Evolutionary conservation across 2,797 vertebrate genomes (phyloP).

Genomic region (Pelobates cultripes): DNA sequence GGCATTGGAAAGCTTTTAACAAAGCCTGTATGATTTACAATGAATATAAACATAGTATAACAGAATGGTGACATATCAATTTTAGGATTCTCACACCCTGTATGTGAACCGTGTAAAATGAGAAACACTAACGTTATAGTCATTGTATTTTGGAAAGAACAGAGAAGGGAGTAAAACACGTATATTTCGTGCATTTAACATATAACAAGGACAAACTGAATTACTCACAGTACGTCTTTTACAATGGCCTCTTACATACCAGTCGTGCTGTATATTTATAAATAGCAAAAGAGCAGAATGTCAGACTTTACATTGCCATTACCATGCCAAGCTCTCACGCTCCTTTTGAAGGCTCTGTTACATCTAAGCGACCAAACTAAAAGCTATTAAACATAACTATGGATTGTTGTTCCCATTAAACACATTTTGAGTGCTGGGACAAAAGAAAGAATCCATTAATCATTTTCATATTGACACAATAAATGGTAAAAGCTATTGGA

Average conservation of each 20-base stretch:
- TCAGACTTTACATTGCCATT: conserved; percentile 6
- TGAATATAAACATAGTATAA: conserved; percentile 12
- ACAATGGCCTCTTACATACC: conserved; percentile 10
- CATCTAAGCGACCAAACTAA: not conserved
- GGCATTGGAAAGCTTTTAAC: conserved; percentile 42
- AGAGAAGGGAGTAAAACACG: conserved; percentile 13
- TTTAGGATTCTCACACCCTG: conserved; percentile 9
- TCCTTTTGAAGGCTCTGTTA: not conserved
- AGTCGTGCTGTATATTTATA: conserved; percentile 9
- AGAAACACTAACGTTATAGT: conserved; percentile 22
- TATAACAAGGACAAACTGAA: conserved; percentile 33
- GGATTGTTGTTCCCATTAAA: not conserved
- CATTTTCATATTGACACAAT: not conserved
- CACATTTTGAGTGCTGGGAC: not conserved
- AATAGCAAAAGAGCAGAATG: not conserved
- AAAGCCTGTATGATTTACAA: not conserved
- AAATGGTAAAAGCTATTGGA: not conserved
- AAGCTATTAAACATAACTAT: not conserved
- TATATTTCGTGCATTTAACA: conserved; percentile 37
- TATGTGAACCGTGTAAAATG: conserved; percentile 4
- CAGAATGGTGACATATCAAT: conserved; percentile 8
- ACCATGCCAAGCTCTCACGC: not conserved
- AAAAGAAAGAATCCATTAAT: conserved; percentile 32
- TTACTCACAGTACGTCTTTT: conserved; percentile 10
- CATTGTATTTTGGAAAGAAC: not conserved